Percentiles rank a stretch among this genome's conserved stretches.
Evolutionary conservation across 1,140 invertebrate species (phyloP).

Genomic region (Meloidogyne exigua): DNA sequence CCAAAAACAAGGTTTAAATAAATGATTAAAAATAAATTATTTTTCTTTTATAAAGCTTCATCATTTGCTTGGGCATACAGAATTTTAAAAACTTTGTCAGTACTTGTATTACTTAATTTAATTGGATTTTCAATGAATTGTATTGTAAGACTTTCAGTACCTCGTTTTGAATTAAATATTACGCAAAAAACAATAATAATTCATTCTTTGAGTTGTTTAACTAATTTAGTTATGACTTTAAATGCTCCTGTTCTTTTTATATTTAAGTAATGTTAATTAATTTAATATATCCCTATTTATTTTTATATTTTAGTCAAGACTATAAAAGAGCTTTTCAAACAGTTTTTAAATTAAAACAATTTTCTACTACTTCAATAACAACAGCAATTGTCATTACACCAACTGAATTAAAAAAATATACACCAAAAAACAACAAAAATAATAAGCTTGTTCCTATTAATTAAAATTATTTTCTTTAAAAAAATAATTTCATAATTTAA

Average conservation of each 20-base stretch:
- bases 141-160: not conserved
- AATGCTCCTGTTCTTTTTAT: not conserved
- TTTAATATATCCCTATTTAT: not conserved
- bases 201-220: slow-evolving; percentile 1
- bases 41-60: not conserved
- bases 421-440: not conserved
- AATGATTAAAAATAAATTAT: too few relatives aligned
- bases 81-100: not conserved
- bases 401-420: not conserved
- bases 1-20: not conserved
- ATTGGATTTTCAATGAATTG: not conserved
- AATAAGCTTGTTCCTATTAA: not conserved
- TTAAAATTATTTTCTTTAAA: not conserved
- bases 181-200: not conserved
- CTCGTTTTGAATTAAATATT: not conserved
- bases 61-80: not conserved
- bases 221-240: slow-evolving; percentile 1
- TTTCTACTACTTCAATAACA: not conserved
- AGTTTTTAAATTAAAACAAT: not conserved
- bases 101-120: not conserved
- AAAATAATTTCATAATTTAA: too few relatives aligned
- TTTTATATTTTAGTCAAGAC: not conserved
- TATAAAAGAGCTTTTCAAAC: not conserved
- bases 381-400: not conserved
- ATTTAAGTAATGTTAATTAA: not conserved